phyloP scores from a whole-genome alignment of 1,140 invertebrate genomes.

The Drosophila nikananu region DNA sequence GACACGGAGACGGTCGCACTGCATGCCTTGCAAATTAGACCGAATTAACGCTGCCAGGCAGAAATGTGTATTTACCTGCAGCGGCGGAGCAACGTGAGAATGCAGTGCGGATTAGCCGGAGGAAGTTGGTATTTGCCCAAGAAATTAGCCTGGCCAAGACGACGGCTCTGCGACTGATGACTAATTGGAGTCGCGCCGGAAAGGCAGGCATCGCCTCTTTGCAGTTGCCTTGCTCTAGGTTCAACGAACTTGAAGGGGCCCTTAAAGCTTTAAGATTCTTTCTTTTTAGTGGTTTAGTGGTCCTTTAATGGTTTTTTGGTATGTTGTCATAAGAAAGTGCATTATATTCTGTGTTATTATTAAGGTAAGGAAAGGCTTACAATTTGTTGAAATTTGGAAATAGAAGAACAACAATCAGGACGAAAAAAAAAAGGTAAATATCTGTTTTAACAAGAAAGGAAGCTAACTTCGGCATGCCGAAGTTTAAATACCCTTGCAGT shows the following conservation, averaged over 20 bases:
- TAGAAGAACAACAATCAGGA: not conserved
- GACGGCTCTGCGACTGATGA: constrained; percentile 43
- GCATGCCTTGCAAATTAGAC: constrained; percentile 76
- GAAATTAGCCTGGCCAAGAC: constrained; percentile 61
- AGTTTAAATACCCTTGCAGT: too few species aligned
- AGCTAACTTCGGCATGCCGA: too few species aligned
- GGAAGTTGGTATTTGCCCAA: constrained; percentile 72
- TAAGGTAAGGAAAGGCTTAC: not conserved
- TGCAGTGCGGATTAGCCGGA: constrained; percentile 74
- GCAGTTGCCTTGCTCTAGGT: constrained; percentile 21
- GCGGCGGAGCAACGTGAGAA: constrained; percentile 21
- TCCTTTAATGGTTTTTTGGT: not conserved
- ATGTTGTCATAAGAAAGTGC: not conserved
- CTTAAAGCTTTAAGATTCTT: not conserved
- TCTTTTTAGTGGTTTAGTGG: not conserved
- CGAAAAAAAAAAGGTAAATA: too few species aligned
- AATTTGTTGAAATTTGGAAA: not conserved
- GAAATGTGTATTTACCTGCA: constrained; percentile 73
- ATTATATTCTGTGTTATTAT: not conserved
- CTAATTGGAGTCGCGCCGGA: constrained; percentile 60
- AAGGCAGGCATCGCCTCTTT: constrained; percentile 39
- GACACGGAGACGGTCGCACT: constrained; percentile 7
- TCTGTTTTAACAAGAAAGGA: too few species aligned
- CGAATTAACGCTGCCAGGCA: constrained; percentile 71
- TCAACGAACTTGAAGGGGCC: constrained; percentile 48